Evolutionary conservation across 2,888 invertebrate species (phyloP).

Genomic region (Ennomos erosarius): DNA sequence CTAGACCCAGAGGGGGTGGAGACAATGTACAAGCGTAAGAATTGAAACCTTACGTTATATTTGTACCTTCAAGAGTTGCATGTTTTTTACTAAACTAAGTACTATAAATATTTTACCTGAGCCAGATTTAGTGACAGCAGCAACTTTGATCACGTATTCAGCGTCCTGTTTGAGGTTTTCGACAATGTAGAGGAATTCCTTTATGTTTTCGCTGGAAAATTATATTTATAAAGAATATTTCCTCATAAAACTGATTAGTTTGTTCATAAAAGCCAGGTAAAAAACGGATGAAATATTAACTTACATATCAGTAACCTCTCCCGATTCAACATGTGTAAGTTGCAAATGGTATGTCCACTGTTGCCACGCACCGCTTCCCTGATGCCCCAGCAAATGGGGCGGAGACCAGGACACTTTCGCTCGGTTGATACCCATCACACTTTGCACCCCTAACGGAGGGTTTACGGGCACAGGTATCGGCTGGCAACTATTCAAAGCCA

Average conservation of each 20-base stretch:
- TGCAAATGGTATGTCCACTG: slow-evolving; percentile 93
- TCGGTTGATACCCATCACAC: slow-evolving; percentile 90
- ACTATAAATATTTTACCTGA: slow-evolving; percentile 62
- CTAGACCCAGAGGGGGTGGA: no score
- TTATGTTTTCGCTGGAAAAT: slow-evolving; percentile 75
- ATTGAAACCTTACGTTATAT: slow-evolving; percentile 2
- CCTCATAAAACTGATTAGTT: no score
- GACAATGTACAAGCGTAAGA: no score
- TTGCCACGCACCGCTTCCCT: slow-evolving; percentile 88
- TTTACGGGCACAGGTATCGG: slow-evolving; percentile 92
- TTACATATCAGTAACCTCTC: slow-evolving; percentile 67
- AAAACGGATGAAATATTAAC: slow-evolving; percentile 31
- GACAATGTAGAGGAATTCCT: slow-evolving; percentile 87
- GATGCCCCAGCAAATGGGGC: slow-evolving; percentile 90
- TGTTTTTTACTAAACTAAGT: background rate
- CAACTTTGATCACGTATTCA: slow-evolving; percentile 91
- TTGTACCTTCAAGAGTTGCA: no score
- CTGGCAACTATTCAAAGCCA: slow-evolving; percentile 89
- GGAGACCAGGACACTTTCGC: slow-evolving; percentile 93
- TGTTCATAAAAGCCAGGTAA: no score
- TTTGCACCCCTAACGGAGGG: slow-evolving; percentile 92
- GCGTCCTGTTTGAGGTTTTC: slow-evolving; percentile 90
- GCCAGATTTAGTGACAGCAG: slow-evolving; percentile 91
- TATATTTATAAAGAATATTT: no score
- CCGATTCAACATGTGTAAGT: slow-evolving; percentile 81